These are phyloP conservation scores for Cataglyphis hispanica DNA, from an alignment of 1,140 invertebrate species.

Conservation along the genomic window DNA sequence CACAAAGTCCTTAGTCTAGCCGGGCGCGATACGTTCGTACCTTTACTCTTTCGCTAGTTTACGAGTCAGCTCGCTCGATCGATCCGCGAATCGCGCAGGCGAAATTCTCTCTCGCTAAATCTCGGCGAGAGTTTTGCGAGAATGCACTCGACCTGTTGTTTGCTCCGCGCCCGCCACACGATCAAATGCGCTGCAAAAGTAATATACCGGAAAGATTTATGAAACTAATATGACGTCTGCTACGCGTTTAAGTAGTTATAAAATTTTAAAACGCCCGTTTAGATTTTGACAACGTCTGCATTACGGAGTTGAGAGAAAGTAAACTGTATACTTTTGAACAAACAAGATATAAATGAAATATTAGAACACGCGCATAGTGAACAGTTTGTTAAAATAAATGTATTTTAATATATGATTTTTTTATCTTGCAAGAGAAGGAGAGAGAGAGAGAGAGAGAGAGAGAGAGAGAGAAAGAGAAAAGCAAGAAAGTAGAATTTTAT, in stretches of 20 bases:
- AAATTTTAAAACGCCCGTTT: conserved; percentile 27
- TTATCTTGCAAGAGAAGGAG: neutral
- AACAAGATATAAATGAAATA: neutral
- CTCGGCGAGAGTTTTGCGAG: conserved; percentile 45
- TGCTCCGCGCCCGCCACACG: neutral
- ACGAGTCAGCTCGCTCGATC: conserved; percentile 47
- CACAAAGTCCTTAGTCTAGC: neutral
- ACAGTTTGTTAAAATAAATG: neutral
- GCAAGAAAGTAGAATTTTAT: neutral
- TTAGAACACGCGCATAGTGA: neutral
- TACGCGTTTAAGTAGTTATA: conserved; percentile 28
- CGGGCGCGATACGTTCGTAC: conserved; percentile 33
- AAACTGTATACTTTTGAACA: conserved; percentile 4
- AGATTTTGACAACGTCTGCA: conserved; percentile 27
- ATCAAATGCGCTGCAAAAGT: conserved; percentile 51
- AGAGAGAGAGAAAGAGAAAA: neutral
- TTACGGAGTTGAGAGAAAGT: neutral
- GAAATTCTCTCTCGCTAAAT: conserved; percentile 13
- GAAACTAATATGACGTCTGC: conserved; percentile 44
- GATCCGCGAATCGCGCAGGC: conserved; percentile 28
- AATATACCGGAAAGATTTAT: conserved; percentile 39
- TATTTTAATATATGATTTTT: no score
- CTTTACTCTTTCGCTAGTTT: conserved; percentile 46
- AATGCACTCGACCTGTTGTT: neutral
- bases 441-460: neutral